Evolutionary conservation across 2,113 vertebrate genomes (phyloP).

Genomic region (Phrynocephalus versicolor): DNA sequence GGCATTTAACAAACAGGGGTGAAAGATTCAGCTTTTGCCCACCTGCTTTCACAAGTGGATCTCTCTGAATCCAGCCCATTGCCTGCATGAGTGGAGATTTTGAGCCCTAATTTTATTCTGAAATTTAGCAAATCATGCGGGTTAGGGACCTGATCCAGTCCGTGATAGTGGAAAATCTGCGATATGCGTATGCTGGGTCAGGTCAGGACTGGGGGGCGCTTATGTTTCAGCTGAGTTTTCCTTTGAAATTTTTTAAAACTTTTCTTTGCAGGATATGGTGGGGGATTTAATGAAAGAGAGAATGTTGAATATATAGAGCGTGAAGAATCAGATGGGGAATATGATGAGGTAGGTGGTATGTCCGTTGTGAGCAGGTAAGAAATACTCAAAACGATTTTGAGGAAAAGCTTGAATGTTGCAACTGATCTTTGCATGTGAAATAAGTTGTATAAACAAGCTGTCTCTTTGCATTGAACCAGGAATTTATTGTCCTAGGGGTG

Average conservation of each 20-base stretch:
- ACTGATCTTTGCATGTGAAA: neutral
- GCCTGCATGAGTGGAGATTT: neutral
- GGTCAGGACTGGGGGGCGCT: neutral
- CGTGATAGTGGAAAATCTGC: too few species aligned
- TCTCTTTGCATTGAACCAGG: neutral
- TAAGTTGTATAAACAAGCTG: neutral
- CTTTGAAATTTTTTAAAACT: neutral
- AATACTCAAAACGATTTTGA: too few species aligned
- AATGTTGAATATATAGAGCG: slow-evolving; percentile 97
- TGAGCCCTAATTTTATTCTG: neutral
- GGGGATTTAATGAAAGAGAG: slow-evolving; percentile 98
- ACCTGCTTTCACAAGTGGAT: neutral
- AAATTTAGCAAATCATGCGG: neutral
- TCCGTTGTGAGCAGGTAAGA: accelerated
- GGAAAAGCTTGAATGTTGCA: neutral
- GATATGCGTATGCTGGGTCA: too few species aligned
- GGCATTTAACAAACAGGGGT: neutral
- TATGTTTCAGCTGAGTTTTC: neutral
- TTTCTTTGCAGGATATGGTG: slow-evolving; percentile 87
- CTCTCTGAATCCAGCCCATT: neutral
- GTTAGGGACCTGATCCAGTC: too few species aligned
- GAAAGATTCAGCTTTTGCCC: neutral
- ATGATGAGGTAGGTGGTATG: slow-evolving; percentile 85
- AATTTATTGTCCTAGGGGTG: neutral
- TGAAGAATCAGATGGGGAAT: slow-evolving; percentile 98